A percentile compares a stretch with the other conserved stretches of the same genome.
Conservation (phyloP, 2,113 vertebrate genomes). For the Hyperoodon ampullatus region DNA sequence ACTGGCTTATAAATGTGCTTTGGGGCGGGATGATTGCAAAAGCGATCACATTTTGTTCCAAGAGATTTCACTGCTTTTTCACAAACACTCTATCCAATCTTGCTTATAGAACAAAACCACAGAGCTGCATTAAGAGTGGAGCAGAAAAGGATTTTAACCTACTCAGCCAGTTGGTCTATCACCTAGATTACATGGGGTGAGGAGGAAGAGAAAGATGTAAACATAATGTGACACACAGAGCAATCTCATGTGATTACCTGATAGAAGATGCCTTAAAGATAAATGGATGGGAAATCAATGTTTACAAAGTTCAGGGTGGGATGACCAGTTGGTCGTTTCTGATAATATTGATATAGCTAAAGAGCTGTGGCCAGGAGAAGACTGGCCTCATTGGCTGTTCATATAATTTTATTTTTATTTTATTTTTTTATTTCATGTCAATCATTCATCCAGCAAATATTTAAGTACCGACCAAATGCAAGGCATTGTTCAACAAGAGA, state of each 20-base stretch:
- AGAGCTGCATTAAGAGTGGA: neutral
- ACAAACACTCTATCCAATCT: neutral
- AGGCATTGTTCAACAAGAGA: neutral
- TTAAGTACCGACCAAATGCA: neutral
- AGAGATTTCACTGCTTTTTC: slow-evolving; percentile 49
- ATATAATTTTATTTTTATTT: neutral
- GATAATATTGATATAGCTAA: neutral
- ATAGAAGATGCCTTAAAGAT: slow-evolving; percentile 20
- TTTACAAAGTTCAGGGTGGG: neutral
- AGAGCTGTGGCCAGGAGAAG: neutral
- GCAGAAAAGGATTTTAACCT: slow-evolving; percentile 45
- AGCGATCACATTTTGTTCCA: slow-evolving; percentile 41
- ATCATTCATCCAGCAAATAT: slow-evolving; percentile 12
- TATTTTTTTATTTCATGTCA: neutral
- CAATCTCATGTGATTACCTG: neutral
- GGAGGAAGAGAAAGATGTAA: neutral
- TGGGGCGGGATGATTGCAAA: slow-evolving; percentile 52
- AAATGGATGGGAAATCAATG: neutral
- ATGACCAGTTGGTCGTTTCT: neutral
- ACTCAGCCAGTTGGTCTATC: slow-evolving; percentile 7
- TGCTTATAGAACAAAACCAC: slow-evolving; percentile 23
- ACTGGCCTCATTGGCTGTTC: neutral
- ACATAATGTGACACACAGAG: neutral
- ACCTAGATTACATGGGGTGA: neutral
- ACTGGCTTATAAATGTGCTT: slow-evolving; percentile 62